phyloP scores from a whole-genome alignment of 2,888 invertebrate genomes.

The Calephelis perditalis region DNA sequence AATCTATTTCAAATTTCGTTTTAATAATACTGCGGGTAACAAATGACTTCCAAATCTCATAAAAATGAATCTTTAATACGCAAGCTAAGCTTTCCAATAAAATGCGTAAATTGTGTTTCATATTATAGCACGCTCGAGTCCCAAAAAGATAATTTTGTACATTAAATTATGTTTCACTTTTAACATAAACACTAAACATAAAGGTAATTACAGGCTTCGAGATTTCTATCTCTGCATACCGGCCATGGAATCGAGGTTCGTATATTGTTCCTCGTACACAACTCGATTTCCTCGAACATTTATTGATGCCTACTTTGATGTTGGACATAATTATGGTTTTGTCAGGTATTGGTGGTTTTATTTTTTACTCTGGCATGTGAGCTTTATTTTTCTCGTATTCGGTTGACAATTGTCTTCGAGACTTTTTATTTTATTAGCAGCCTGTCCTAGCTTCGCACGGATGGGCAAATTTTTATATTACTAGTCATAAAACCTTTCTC shows the following conservation, averaged over 20 bases:
- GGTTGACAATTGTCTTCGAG: no score
- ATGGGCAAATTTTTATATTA: no score
- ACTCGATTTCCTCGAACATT: not conserved
- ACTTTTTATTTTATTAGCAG: no score
- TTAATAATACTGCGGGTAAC: not conserved
- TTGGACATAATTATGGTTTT: conserved; percentile 15
- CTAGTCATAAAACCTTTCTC: no score
- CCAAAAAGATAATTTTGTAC: conserved; percentile 7
- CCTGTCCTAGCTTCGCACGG: no score
- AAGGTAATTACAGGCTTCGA: conserved; percentile 35
- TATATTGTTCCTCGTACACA: conserved; percentile 8
- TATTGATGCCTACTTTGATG: not conserved
- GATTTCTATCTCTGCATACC: conserved; percentile 35
- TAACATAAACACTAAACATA: conserved; percentile 30
- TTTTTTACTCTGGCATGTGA: no score
- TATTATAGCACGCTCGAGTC: not conserved
- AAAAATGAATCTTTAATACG: not conserved
- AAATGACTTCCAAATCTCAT: not conserved
- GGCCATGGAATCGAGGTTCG: conserved; percentile 35
- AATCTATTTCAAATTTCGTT: no score
- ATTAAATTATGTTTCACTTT: conserved; percentile 11
- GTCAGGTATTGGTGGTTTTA: not conserved
- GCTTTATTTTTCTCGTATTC: no score
- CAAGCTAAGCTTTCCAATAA: conserved; percentile 5
- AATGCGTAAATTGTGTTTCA: not conserved